Evolutionary conservation across 2,797 vertebrate species (phyloP).

Genomic region (Melanotaenia maccullochi): DNA sequence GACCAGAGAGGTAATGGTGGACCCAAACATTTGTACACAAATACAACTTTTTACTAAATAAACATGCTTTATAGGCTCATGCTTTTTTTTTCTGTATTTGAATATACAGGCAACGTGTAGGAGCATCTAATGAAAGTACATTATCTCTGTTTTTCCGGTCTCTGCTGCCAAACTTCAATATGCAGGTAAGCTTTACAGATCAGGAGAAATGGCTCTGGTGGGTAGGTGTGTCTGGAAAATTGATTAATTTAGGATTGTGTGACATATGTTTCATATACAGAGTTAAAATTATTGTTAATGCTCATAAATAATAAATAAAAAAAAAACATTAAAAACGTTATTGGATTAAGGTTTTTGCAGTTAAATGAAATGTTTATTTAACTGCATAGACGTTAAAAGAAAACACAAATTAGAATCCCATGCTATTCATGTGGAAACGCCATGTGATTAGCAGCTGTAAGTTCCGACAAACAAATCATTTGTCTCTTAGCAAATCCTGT

Average conservation of each 20-base stretch:
- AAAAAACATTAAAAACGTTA: too few relatives aligned
- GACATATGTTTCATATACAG: too few relatives aligned
- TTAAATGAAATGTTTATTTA: too few relatives aligned
- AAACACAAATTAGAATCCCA: constrained; percentile 29
- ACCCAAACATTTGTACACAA: neutral
- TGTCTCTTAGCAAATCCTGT: constrained; percentile 17
- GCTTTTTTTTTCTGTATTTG: constrained; percentile 20
- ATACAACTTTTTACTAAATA: neutral
- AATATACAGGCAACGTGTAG: constrained; percentile 69
- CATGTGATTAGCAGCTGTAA: constrained; percentile 45
- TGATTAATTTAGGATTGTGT: neutral
- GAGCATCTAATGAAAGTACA: constrained; percentile 88
- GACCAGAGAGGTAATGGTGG: constrained; percentile 90
- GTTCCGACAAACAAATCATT: constrained; percentile 14
- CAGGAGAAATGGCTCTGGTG: neutral
- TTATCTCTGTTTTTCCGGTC: constrained; percentile 96
- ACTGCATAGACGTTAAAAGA: constrained; percentile 1
- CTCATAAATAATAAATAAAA: neutral
- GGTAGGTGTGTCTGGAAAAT: neutral
- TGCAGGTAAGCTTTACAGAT: constrained; percentile 85
- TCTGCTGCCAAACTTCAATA: constrained; percentile 92
- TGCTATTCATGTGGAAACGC: constrained; percentile 34
- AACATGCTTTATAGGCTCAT: neutral
- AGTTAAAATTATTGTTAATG: neutral
- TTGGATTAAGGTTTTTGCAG: too few relatives aligned